Conservation (phyloP, 2,113 vertebrate genomes). For the Nerophis ophidion region DNA sequence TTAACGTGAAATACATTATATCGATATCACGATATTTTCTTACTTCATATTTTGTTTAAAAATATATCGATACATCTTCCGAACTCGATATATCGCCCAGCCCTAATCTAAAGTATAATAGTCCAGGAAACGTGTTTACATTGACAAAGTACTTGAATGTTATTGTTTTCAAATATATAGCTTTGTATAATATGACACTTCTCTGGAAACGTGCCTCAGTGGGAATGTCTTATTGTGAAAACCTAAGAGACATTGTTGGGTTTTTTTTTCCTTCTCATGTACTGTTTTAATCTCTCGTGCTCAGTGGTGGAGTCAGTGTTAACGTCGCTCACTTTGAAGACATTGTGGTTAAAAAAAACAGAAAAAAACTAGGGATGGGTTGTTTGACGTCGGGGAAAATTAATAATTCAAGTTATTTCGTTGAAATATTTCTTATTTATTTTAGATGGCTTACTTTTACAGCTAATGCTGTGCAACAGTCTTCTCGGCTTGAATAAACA, state of each 20-base stretch:
- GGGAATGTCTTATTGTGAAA: slow-evolving; percentile 66
- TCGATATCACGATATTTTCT: no score
- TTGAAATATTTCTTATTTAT: no score
- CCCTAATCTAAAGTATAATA: slow-evolving; percentile 56
- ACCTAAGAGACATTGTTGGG: slow-evolving; percentile 60
- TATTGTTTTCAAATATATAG: slow-evolving; percentile 45
- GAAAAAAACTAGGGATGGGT: not conserved
- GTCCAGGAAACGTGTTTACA: slow-evolving; percentile 71
- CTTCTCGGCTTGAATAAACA: not conserved
- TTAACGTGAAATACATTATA: no score
- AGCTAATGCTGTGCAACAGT: not conserved
- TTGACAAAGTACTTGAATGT: slow-evolving; percentile 73
- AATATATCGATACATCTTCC: no score
- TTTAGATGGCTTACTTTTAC: no score
- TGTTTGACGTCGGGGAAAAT: not conserved
- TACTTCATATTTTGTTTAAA: no score
- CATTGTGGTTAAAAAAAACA: not conserved
- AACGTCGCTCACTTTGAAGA: slow-evolving; percentile 25
- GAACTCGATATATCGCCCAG: no score
- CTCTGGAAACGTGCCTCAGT: slow-evolving; percentile 69
- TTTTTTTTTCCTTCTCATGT: slow-evolving; percentile 12
- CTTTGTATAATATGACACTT: slow-evolving; percentile 65
- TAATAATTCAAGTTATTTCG: no score
- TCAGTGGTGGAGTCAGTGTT: slow-evolving; percentile 16
- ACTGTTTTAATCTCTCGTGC: slow-evolving; percentile 38